Conservation (phyloP, 2,797 vertebrate species). For the Parambassis ranga region DNA sequence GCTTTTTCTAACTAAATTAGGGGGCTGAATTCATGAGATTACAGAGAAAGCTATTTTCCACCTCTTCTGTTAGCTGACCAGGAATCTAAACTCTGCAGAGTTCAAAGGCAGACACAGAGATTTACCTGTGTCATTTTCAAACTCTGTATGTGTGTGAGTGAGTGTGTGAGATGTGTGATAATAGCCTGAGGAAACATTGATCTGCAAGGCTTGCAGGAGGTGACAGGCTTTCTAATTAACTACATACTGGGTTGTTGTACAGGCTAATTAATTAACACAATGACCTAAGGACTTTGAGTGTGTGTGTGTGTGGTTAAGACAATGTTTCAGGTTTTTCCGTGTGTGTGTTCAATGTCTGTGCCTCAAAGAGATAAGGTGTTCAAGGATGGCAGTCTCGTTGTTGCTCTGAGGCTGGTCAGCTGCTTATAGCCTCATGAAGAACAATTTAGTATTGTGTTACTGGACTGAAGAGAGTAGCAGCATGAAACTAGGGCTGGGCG, state of each 20-base stretch:
- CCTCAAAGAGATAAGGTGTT: background rate
- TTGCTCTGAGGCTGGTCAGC: background rate
- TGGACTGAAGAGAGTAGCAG: no score
- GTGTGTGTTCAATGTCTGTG: background rate
- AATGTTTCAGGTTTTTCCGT: no score
- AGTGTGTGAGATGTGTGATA: slow-evolving; percentile 7
- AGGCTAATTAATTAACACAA: slow-evolving; percentile 58
- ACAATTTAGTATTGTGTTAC: no score
- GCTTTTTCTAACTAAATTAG: background rate
- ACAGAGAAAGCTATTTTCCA: no score
- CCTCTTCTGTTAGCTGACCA: no score
- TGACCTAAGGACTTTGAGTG: slow-evolving; percentile 30
- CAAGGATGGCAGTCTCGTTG: background rate
- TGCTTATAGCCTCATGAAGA: no score
- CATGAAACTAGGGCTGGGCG: no score
- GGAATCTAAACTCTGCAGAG: background rate
- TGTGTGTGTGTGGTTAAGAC: background rate
- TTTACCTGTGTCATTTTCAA: background rate
- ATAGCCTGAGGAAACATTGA: slow-evolving; percentile 18
- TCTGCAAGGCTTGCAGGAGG: slow-evolving; percentile 31
- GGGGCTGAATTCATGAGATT: background rate
- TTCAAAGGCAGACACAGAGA: no score
- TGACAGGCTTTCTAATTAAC: slow-evolving; percentile 64
- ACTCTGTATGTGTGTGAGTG: background rate
- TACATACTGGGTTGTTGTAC: slow-evolving; percentile 50